Percentiles rank a stretch among this genome's conserved stretches.
These are phyloP conservation scores for Gila orcuttii DNA, from an alignment of 2,113 vertebrate genomes.

Conservation along the genomic window DNA sequence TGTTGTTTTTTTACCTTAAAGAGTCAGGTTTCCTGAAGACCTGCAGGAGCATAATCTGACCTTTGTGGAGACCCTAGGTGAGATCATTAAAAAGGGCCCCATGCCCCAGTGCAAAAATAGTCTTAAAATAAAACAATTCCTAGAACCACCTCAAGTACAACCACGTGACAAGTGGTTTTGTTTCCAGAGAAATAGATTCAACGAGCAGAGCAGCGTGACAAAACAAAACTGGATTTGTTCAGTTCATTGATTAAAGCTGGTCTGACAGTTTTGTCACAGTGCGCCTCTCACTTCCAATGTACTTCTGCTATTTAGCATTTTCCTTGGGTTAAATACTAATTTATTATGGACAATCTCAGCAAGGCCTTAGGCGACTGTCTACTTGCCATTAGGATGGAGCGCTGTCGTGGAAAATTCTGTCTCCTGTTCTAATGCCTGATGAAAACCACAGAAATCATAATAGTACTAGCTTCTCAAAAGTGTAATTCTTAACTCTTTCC, in stretches of 20 bases:
- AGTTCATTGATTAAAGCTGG: constrained; percentile 7
- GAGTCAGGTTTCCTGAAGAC: background rate
- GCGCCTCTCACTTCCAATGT: background rate
- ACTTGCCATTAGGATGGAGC: background rate
- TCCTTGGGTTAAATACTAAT: background rate
- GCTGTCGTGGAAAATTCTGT: background rate
- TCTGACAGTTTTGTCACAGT: constrained; percentile 1
- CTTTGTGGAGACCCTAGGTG: background rate
- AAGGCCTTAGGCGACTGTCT: background rate
- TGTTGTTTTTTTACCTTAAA: background rate
- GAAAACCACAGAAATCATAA: too few relatives aligned
- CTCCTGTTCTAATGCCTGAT: background rate
- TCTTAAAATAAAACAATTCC: background rate
- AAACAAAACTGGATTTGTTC: constrained; percentile 4
- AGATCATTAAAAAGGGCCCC: constrained; percentile 17
- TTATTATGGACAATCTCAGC: background rate
- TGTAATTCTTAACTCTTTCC: too few relatives aligned
- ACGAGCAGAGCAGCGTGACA: background rate
- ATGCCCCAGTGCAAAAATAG: background rate
- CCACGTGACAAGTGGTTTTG: background rate
- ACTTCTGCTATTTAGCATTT: background rate
- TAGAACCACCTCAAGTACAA: background rate
- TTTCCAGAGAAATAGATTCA: constrained; percentile 15
- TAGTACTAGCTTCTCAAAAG: too few relatives aligned
- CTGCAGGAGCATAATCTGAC: background rate